phyloP scores from a whole-genome alignment of 2,888 invertebrate genomes.

The Steromphala cineraria region DNA sequence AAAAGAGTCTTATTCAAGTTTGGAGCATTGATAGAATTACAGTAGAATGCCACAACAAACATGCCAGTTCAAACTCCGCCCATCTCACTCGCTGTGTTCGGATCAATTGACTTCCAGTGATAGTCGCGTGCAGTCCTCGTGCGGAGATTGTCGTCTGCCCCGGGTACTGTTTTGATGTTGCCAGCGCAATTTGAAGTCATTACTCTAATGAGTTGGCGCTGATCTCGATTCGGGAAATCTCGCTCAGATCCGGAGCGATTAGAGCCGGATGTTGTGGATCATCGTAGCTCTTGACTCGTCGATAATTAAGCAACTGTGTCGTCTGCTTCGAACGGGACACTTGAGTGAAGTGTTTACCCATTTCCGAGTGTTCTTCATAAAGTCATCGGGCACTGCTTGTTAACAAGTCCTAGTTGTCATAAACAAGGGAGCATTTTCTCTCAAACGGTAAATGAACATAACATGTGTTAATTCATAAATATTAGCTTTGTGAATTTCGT shows the following conservation, averaged over 20 bases:
- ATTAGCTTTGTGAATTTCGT: too few species aligned
- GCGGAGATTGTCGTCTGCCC: not conserved
- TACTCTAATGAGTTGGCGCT: not conserved
- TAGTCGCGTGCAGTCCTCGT: not conserved
- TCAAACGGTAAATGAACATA: too few species aligned
- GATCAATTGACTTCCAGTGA: not conserved
- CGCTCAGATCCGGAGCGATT: not conserved
- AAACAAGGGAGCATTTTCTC: not conserved
- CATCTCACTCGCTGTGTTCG: not conserved
- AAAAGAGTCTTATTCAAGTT: not conserved
- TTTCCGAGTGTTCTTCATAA: not conserved
- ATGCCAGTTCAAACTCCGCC: not conserved
- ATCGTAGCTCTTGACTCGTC: not conserved
- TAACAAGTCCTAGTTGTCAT: not conserved
- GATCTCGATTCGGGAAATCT: not conserved
- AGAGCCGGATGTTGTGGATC: not conserved
- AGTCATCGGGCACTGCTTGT: not conserved
- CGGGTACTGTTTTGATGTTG: slow-evolving; percentile 3
- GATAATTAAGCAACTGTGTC: not conserved
- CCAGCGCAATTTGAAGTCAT: slow-evolving; percentile 5
- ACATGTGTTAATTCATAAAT: too few species aligned
- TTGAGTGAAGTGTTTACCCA: not conserved
- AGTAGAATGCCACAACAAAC: not conserved
- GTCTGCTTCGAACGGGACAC: not conserved
- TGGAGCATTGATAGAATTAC: not conserved